A percentile compares a stretch with the other conserved stretches of the same genome.
These are phyloP conservation scores for Muscidifurax raptorellus DNA, from an alignment of 1,140 invertebrate species.

Conservation along the genomic window DNA sequence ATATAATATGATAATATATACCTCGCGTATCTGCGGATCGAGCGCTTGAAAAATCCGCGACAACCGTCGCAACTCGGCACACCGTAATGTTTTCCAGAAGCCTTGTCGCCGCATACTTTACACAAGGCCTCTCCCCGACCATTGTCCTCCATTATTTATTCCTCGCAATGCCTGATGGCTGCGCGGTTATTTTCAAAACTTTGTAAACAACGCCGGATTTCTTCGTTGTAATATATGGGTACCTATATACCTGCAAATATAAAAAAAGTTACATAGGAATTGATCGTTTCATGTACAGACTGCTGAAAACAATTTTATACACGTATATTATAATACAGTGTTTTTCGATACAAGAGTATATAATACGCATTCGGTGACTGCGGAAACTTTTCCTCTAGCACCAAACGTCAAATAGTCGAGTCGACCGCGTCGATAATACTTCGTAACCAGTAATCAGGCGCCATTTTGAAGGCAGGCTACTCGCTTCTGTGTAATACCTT, in stretches of 20 bases:
- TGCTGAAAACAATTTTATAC: too few relatives aligned
- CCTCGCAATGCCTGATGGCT: background rate
- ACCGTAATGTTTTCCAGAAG: constrained; percentile 94
- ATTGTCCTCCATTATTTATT: constrained; percentile 67
- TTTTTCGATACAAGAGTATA: too few relatives aligned
- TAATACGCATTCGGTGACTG: too few relatives aligned
- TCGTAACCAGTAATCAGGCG: constrained; percentile 30
- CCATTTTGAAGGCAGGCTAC: constrained; percentile 26
- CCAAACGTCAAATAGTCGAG: constrained; percentile 5
- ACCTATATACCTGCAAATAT: too few relatives aligned
- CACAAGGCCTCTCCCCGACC: constrained; percentile 75
- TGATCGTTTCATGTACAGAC: too few relatives aligned
- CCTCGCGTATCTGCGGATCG: constrained; percentile 84
- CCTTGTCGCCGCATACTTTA: constrained; percentile 92
- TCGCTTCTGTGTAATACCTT: constrained; percentile 3
- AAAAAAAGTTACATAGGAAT: too few relatives aligned
- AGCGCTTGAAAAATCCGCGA: constrained; percentile 94
- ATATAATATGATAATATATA: too few relatives aligned
- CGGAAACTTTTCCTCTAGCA: background rate
- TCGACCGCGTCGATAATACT: constrained; percentile 23
- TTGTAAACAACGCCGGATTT: background rate
- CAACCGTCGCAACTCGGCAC: constrained; percentile 94
- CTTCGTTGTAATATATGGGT: too few relatives aligned
- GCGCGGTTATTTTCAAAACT: background rate
- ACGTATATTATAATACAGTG: too few relatives aligned